These are phyloP conservation scores for Aproaerema taeniolella DNA, from an alignment of 2,888 invertebrate genomes.

Conservation along the genomic window DNA sequence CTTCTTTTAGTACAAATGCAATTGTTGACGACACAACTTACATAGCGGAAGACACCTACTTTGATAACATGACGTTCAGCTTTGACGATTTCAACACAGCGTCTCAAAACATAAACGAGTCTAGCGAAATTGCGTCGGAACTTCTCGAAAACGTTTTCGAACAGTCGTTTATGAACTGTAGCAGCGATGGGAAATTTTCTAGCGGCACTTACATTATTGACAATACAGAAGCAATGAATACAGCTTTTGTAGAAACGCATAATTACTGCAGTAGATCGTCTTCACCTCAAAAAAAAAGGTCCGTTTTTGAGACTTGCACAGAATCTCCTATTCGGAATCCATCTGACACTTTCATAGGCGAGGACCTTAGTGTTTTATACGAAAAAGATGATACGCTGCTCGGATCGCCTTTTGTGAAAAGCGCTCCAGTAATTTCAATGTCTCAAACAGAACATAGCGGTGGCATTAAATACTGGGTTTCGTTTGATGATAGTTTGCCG, in stretches of 20 bases:
- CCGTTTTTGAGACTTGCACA: slow-evolving; percentile 39
- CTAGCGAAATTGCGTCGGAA: not conserved
- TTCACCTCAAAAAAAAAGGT: slow-evolving; percentile 34
- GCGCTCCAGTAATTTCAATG: slow-evolving; percentile 53
- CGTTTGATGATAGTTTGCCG: slow-evolving; percentile 47
- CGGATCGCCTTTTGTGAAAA: slow-evolving; percentile 53
- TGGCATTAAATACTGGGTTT: slow-evolving; percentile 67
- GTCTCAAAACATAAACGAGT: not conserved
- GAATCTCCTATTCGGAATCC: slow-evolving; percentile 45
- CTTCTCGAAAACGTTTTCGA: not conserved
- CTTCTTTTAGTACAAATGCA: too few species aligned
- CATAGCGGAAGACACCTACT: not conserved
- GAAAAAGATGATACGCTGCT: slow-evolving; percentile 41
- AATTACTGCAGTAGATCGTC: slow-evolving; percentile 32
- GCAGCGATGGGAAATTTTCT: too few species aligned
- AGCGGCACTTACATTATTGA: too few species aligned
- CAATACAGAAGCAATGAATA: slow-evolving; percentile 44
- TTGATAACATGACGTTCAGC: not conserved
- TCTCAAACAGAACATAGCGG: slow-evolving; percentile 55
- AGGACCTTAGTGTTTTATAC: slow-evolving; percentile 35
- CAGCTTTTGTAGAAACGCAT: slow-evolving; percentile 50
- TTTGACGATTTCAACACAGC: slow-evolving; percentile 12
- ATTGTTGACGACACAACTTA: not conserved
- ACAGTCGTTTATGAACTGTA: not conserved
- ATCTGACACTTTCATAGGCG: slow-evolving; percentile 19